Evolutionary conservation across 2,113 vertebrate genomes (phyloP).

Genomic region (Vicugna pacos): DNA sequence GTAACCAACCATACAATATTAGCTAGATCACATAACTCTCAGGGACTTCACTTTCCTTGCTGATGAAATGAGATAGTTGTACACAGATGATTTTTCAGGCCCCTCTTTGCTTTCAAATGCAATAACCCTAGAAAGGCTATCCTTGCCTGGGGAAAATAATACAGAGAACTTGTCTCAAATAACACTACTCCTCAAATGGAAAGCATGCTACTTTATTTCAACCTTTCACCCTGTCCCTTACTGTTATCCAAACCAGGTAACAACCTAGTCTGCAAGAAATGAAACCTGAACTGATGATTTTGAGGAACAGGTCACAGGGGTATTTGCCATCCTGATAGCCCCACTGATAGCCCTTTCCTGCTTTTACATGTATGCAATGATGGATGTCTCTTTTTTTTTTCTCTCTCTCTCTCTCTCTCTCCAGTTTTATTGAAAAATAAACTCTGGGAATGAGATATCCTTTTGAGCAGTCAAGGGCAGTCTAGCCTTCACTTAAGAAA

Average conservation of each 20-base stretch:
- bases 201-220: constrained; percentile 22
- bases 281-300: constrained; percentile 15
- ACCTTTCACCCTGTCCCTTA: background rate
- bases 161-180: background rate
- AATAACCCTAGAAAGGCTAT: background rate
- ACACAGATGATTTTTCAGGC: background rate
- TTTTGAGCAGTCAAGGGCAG: background rate
- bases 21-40: background rate
- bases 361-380: background rate
- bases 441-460: background rate
- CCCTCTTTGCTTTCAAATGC: background rate
- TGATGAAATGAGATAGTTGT: background rate
- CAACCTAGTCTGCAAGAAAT: constrained; percentile 38
- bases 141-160: background rate
- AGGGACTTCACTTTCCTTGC: background rate
- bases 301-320: background rate
- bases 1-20: background rate
- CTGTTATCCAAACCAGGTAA: constrained; percentile 6
- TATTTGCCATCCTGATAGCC: background rate
- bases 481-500: background rate
- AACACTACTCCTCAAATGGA: background rate
- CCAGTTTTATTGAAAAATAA: background rate
- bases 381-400: background rate
- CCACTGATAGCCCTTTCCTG: background rate
- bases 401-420: background rate